Conservation (phyloP, 2,888 invertebrate genomes). For the Timandra comae region DNA sequence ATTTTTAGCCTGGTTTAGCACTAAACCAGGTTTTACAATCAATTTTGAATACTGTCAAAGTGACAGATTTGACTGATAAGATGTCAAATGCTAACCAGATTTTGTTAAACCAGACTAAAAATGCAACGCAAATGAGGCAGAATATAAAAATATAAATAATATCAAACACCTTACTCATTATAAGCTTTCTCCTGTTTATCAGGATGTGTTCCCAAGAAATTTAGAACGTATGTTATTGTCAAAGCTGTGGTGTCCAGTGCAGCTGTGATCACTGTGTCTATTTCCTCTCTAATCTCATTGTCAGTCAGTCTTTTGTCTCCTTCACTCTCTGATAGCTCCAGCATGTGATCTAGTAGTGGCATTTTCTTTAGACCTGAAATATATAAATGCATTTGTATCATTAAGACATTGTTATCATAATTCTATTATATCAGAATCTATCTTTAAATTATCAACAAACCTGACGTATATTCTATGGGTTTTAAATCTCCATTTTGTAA, state of each 20-base stretch:
- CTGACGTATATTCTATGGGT: not conserved
- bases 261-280: conserved; percentile 2
- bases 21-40: too few relatives aligned
- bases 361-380: not conserved
- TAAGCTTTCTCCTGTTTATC: conserved; percentile 37
- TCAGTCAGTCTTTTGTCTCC: conserved; percentile 4
- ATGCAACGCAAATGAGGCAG: too few relatives aligned
- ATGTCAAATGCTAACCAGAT: too few relatives aligned
- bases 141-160: too few relatives aligned
- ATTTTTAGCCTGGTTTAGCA: too few relatives aligned
- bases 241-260: conserved; percentile 4
- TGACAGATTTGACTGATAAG: too few relatives aligned
- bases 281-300: conserved; percentile 6
- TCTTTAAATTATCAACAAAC: conserved; percentile 4
- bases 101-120: too few relatives aligned
- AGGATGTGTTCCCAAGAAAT: conserved; percentile 28
- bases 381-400: not conserved
- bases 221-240: not conserved
- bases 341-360: conserved; percentile 5
- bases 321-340: conserved; percentile 3
- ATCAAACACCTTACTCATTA: conserved; percentile 32
- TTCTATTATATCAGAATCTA: conserved; percentile 6
- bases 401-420: not conserved
- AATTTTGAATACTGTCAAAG: too few relatives aligned
- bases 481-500: not conserved